Base-by-base conservation (phyloP, 2,797 vertebrate species). In the Sorex maritimensis region DNA sequence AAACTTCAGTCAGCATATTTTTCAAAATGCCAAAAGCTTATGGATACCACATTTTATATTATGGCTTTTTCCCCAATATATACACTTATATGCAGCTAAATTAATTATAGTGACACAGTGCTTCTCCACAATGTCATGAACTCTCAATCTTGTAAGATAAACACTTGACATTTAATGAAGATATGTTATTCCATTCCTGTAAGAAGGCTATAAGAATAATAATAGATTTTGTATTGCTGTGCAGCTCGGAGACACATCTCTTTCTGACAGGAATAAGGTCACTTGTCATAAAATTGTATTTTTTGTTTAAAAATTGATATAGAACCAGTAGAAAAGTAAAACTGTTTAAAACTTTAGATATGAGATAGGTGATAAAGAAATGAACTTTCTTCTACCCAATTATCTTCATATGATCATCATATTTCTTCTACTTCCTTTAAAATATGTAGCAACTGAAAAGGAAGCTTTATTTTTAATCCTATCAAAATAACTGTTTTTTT, bases 201-300 rank as follows among this genome's bases (percentile, higher is more conserved):
- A 92, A 94, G 68, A 94, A 30, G 14, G 28, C 73, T 92, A 95
- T 97, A 98, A 96, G 90, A 98, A 97, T 96, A 96, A 96, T 89
- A 98, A 97, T 97, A 95, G 98, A 98, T 98, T 99, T 98, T 88
- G 92, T 97, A 98, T 98, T 98, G 97, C 98, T 97, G 88, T 95
- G 94, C 95, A 97, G 97, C 85, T 98, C 71, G 95, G 97, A 97
- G 3, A 85, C 81, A 89, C 89, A 96, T 97, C 95, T 98, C 97
- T 98, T 98, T 96, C 95, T 97, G 96, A 97, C 95, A 86, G 38
- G 94, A 96, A 99, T 98, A 99, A 99, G 98, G 98, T 99, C 98
- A 98, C 52, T 98, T 98, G 98, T 98, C 98, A 98, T 72, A 85
- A 97, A 98, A 97, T 97, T 98, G 96, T 98, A 98, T 98, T 98